Evolutionary conservation across 1,140 invertebrate genomes (phyloP).

Genomic region (Trigoniulus corallinus): DNA sequence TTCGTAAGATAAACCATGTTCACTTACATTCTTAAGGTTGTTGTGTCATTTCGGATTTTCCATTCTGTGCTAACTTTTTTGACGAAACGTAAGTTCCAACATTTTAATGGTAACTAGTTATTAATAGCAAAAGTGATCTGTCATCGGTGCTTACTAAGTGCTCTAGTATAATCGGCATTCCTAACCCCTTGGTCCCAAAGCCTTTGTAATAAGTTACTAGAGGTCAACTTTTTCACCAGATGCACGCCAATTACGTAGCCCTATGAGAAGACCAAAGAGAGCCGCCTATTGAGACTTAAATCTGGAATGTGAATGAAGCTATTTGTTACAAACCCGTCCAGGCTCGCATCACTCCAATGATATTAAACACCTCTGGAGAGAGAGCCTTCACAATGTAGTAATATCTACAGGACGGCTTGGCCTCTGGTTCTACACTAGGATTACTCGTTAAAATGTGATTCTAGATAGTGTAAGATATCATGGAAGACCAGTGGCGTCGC

Average conservation of each 20-base stretch:
- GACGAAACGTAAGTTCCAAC: slow-evolving; percentile 41
- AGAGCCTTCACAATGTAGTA: slow-evolving; percentile 73
- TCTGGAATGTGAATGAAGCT: no score
- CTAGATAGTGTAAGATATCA: slow-evolving; percentile 31
- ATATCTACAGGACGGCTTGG: slow-evolving; percentile 94
- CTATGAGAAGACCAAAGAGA: no score
- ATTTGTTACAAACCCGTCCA: no score
- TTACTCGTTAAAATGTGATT: slow-evolving; percentile 96
- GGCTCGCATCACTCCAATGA: slow-evolving; percentile 69
- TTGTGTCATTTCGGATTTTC: slow-evolving; percentile 91
- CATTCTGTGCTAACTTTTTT: slow-evolving; percentile 86
- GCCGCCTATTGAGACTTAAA: no score
- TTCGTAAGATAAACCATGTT: no score
- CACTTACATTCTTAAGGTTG: slow-evolving; percentile 76
- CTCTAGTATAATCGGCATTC: slow-evolving; percentile 74
- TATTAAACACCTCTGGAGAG: slow-evolving; percentile 68
- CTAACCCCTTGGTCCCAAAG: slow-evolving; percentile 71
- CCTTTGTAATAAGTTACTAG: slow-evolving; percentile 57
- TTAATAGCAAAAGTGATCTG: not conserved
- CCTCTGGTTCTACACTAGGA: slow-evolving; percentile 86
- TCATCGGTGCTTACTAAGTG: slow-evolving; percentile 48
- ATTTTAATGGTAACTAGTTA: not conserved
- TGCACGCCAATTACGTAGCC: slow-evolving; percentile 68
- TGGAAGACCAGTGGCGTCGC: no score
- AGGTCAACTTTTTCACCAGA: slow-evolving; percentile 70